phyloP scores from a whole-genome alignment of 2,888 invertebrate genomes.

The Caenorhabditis doughertyi region DNA sequence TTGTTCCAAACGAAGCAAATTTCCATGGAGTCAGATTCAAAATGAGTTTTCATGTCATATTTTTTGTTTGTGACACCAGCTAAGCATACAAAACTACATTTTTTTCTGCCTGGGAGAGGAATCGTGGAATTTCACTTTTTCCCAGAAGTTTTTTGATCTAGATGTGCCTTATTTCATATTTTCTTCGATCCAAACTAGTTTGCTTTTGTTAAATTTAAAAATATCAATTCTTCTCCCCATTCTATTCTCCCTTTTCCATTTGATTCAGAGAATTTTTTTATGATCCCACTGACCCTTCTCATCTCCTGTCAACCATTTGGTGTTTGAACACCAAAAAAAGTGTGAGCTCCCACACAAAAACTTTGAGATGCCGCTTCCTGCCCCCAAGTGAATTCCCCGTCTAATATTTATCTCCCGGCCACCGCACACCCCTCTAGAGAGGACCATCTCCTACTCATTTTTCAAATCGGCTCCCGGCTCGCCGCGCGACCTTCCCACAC shows the following conservation, averaged over 20 bases:
- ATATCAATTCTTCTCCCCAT: too few relatives aligned
- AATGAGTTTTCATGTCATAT: too few relatives aligned
- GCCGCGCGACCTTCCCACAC: conserved; percentile 42
- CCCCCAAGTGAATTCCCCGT: conserved; percentile 58
- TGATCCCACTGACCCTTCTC: conserved; percentile 36
- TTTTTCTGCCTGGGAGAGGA: too few relatives aligned
- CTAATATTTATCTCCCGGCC: conserved; percentile 44
- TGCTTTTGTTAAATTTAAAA: too few relatives aligned
- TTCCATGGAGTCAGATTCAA: too few relatives aligned
- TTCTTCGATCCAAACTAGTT: too few relatives aligned
- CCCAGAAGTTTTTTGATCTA: too few relatives aligned
- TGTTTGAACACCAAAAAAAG: conserved; percentile 47
- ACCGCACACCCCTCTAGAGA: conserved; percentile 44
- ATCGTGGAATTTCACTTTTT: too few relatives aligned
- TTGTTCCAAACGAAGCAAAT: too few relatives aligned
- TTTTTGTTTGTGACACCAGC: too few relatives aligned
- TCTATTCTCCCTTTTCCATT: neutral
- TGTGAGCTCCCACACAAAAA: conserved; percentile 14
- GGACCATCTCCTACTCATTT: conserved; percentile 58
- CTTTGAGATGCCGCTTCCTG: conserved; percentile 8
- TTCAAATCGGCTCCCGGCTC: conserved; percentile 34
- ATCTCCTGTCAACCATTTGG: conserved; percentile 16
- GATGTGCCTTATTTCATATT: too few relatives aligned
- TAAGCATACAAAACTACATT: too few relatives aligned
- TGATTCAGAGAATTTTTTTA: neutral